These are phyloP conservation scores for Lagenorhynchus albirostris DNA, from an alignment of 2,113 vertebrate species.

Conservation along the genomic window DNA sequence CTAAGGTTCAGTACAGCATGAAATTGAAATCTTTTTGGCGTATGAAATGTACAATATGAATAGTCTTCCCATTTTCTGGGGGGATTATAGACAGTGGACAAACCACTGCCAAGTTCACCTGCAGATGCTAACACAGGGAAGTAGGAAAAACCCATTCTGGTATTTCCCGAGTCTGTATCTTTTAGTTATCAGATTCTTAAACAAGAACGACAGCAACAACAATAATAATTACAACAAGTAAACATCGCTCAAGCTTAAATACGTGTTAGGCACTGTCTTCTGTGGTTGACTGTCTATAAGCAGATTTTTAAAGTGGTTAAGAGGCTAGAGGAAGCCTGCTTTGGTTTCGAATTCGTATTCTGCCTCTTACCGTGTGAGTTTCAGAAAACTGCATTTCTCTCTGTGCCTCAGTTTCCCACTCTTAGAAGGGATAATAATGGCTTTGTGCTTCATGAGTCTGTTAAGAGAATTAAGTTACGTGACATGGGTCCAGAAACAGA, in stretches of 20 bases:
- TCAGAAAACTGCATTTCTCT: neutral
- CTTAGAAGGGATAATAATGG: neutral
- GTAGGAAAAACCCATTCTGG: neutral
- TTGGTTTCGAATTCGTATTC: neutral
- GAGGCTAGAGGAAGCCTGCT: neutral
- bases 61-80: constrained; percentile 63
- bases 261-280: neutral
- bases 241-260: neutral
- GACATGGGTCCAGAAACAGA: neutral
- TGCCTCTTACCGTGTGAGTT: neutral
- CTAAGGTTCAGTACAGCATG: constrained; percentile 74
- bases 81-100: constrained; percentile 49
- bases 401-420: neutral
- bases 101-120: neutral
- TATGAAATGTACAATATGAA: constrained; percentile 73
- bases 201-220: neutral
- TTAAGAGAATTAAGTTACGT: neutral
- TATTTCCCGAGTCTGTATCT: neutral
- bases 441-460: neutral
- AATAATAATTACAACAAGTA: neutral
- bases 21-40: constrained; percentile 79
- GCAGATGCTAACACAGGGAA: neutral
- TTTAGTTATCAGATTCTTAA: neutral
- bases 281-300: neutral
- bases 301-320: neutral